Evolutionary conservation across 2,888 invertebrate genomes (phyloP).

Genomic region (Drosophila borealis): DNA sequence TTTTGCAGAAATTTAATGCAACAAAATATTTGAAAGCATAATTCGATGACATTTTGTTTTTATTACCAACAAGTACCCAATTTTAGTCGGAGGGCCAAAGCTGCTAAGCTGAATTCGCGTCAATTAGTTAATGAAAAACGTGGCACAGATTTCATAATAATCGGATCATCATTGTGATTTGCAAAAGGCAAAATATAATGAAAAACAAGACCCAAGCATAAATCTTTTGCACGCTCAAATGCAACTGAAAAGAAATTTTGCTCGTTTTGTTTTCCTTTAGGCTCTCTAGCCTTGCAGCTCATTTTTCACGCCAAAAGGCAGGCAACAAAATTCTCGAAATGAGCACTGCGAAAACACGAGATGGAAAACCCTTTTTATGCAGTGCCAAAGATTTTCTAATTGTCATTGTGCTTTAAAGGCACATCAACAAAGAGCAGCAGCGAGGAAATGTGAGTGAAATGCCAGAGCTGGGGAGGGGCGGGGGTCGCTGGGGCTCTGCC

Average conservation of each 20-base stretch:
- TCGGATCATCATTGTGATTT: slow-evolving; percentile 30
- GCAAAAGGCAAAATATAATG: slow-evolving; percentile 19
- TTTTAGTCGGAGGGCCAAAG: background rate
- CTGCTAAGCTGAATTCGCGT: background rate
- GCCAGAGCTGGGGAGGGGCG: background rate
- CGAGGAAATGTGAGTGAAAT: slow-evolving; percentile 25
- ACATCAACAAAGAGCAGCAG: slow-evolving; percentile 12
- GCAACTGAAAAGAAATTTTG: slow-evolving; percentile 45
- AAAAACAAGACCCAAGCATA: slow-evolving; percentile 36
- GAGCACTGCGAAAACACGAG: slow-evolving; percentile 32
- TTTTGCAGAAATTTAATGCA: too few species aligned
- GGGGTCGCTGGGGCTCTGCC: slow-evolving; percentile 8
- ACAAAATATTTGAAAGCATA: too few species aligned
- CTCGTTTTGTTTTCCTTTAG: slow-evolving; percentile 19
- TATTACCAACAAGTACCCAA: background rate
- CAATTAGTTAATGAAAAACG: slow-evolving; percentile 46
- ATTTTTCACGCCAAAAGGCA: slow-evolving; percentile 59
- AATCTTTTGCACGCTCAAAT: slow-evolving; percentile 51
- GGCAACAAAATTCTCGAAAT: slow-evolving; percentile 44
- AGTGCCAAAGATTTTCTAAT: slow-evolving; percentile 65
- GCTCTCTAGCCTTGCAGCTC: slow-evolving; percentile 41
- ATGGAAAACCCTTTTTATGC: slow-evolving; percentile 45
- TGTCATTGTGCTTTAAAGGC: slow-evolving; percentile 60
- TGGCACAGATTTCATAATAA: slow-evolving; percentile 30
- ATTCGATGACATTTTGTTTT: too few species aligned